phyloP scores from a whole-genome alignment of 2,113 vertebrate species.

The Petrocephalus microphthalmus region DNA sequence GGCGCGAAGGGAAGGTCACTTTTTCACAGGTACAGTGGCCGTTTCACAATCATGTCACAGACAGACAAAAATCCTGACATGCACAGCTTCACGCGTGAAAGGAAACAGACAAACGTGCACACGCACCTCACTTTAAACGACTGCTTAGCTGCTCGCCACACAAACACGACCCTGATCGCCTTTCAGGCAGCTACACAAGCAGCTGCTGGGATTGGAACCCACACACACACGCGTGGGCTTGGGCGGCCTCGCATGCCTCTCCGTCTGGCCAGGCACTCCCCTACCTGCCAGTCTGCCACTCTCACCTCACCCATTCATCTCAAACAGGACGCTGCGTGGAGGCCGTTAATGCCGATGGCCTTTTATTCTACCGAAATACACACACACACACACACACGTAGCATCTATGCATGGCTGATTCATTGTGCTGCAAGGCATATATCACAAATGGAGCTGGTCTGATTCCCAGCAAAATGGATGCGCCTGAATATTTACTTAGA shows the following conservation, averaged over 20 bases:
- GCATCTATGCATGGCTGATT: not conserved
- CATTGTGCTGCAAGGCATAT: not conserved
- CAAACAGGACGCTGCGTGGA: not conserved
- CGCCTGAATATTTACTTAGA: not conserved
- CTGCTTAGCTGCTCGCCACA: not conserved
- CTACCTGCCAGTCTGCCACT: not conserved
- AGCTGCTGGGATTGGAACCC: not conserved
- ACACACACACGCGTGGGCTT: not conserved
- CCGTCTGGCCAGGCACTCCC: not conserved
- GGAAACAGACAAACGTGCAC: not conserved
- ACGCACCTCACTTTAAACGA: not conserved
- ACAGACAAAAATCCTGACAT: not conserved
- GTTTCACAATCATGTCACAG: not conserved
- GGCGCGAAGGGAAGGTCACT: not conserved
- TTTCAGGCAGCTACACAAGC: too few species aligned
- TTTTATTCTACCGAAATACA: not conserved
- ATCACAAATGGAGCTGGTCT: not conserved
- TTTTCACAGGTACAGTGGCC: not conserved
- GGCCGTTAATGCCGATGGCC: not conserved
- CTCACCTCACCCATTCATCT: not conserved
- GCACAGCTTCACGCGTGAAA: not conserved
- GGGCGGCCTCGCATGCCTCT: not conserved
- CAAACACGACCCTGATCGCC: not conserved
- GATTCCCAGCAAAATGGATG: slow-evolving; percentile 6
- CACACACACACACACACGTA: not conserved